Conservation (phyloP, 2,888 invertebrate genomes). For the Fissipunctia ypsillon region DNA sequence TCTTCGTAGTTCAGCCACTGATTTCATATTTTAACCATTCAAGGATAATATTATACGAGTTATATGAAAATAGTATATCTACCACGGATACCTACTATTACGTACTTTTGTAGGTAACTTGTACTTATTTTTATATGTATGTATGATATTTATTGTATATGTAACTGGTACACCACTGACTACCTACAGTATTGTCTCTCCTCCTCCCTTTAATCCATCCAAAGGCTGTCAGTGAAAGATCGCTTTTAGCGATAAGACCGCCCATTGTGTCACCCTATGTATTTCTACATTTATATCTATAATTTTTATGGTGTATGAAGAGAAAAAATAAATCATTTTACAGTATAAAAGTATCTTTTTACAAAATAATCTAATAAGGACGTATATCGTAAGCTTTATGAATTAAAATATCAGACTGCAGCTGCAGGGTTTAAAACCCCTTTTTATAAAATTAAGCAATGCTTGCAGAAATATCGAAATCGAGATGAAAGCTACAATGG, state of each 20-base stretch:
- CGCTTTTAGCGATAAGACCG: too few relatives aligned
- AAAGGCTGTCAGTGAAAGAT: too few relatives aligned
- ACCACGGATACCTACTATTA: not conserved
- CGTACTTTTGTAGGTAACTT: not conserved
- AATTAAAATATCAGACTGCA: slow-evolving; percentile 4
- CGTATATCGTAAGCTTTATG: not conserved
- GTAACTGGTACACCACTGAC: too few relatives aligned
- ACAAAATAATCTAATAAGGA: not conserved
- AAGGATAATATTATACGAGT: not conserved
- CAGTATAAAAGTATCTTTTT: not conserved
- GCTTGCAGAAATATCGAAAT: not conserved
- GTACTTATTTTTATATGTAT: too few relatives aligned
- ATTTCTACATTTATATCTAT: too few relatives aligned
- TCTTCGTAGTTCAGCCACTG: not conserved
- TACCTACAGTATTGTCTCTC: too few relatives aligned
- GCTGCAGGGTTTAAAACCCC: not conserved
- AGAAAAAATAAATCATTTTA: not conserved
- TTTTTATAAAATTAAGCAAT: slow-evolving; percentile 29
- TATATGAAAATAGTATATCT: not conserved
- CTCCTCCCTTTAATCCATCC: too few relatives aligned
- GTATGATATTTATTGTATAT: too few relatives aligned
- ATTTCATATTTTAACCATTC: not conserved
- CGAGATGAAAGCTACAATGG: slow-evolving; percentile 2
- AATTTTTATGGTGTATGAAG: too few relatives aligned
- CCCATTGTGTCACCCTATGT: too few relatives aligned